phyloP scores from a whole-genome alignment of 2,113 vertebrate species.

The Sinocyclocheilus maitianheensis region DNA sequence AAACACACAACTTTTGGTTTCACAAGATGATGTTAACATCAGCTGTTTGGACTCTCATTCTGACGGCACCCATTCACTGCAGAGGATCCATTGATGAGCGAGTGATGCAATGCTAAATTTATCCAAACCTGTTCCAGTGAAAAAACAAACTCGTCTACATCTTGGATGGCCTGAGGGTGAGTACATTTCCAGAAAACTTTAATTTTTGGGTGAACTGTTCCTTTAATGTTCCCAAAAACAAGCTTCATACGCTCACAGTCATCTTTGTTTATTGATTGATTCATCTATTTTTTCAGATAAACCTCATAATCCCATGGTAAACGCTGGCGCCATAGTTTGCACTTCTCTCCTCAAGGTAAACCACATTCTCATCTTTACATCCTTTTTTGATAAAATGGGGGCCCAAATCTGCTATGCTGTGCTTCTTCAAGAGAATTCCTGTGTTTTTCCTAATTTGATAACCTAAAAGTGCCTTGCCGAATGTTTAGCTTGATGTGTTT shows the following conservation, averaged over 20 bases:
- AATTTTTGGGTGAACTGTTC: too few species aligned
- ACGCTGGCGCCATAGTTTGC: slow-evolving; percentile 96
- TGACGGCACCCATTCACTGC: too few species aligned
- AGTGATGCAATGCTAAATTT: too few species aligned
- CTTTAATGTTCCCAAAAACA: background rate
- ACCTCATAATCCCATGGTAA: slow-evolving; percentile 99
- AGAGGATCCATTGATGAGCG: too few species aligned
- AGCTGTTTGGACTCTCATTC: too few species aligned
- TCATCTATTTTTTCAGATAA: slow-evolving; percentile 79
- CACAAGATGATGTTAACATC: too few species aligned
- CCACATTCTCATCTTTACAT: background rate
- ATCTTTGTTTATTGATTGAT: background rate
- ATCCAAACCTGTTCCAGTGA: too few species aligned
- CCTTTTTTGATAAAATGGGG: background rate
- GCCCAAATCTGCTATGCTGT: background rate
- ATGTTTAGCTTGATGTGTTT: slow-evolving; percentile 1
- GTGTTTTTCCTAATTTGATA: background rate
- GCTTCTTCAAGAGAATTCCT: background rate
- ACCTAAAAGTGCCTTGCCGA: background rate
- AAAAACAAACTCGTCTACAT: too few species aligned
- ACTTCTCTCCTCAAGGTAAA: slow-evolving; percentile 98
- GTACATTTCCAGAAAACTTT: too few species aligned
- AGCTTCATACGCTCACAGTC: background rate
- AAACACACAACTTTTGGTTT: too few species aligned
- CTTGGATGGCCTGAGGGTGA: too few species aligned